These are phyloP conservation scores for Lacanobia oleracea DNA, from an alignment of 2,888 invertebrate genomes.

Conservation along the genomic window DNA sequence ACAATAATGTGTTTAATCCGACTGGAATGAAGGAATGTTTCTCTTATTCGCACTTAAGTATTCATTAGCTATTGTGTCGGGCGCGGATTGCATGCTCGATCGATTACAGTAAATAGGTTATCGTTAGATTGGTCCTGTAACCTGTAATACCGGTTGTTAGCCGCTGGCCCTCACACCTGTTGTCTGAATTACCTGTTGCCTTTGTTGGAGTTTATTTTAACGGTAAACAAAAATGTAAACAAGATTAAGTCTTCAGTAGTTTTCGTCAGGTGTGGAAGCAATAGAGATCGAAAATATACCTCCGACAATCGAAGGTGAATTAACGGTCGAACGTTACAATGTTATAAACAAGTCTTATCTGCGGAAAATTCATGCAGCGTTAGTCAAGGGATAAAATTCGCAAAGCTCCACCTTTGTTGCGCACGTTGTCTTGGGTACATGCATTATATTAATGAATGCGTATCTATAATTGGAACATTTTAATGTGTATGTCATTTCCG, in stretches of 20 bases:
- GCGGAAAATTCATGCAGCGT: slow-evolving; percentile 17
- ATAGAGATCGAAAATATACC: background rate
- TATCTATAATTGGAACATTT: slow-evolving; percentile 34
- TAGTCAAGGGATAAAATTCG: slow-evolving; percentile 20
- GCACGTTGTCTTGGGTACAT: background rate
- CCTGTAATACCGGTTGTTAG: slow-evolving; percentile 7
- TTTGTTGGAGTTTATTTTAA: background rate
- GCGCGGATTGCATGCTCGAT: slow-evolving; percentile 1
- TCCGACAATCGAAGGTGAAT: slow-evolving; percentile 36
- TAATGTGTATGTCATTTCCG: slow-evolving; percentile 8
- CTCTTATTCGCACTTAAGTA: slow-evolving; percentile 9
- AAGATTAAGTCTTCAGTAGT: background rate
- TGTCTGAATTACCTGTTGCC: slow-evolving; percentile 6
- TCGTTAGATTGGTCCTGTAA: slow-evolving; percentile 15
- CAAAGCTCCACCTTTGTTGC: slow-evolving; percentile 5
- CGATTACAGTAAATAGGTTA: slow-evolving; percentile 25
- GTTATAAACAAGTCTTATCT: slow-evolving; percentile 50
- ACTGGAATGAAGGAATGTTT: slow-evolving; percentile 17
- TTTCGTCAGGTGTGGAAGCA: slow-evolving; percentile 11
- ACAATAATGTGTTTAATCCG: slow-evolving; percentile 25
- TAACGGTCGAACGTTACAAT: slow-evolving; percentile 36
- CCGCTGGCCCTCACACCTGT: slow-evolving; percentile 10
- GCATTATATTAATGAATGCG: slow-evolving; percentile 5
- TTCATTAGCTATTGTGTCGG: slow-evolving; percentile 30
- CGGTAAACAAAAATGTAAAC: background rate